A percentile compares a stretch with the other conserved stretches of the same genome.
Conservation (phyloP, 1,140 invertebrate species). For the Drosophila miranda region DNA sequence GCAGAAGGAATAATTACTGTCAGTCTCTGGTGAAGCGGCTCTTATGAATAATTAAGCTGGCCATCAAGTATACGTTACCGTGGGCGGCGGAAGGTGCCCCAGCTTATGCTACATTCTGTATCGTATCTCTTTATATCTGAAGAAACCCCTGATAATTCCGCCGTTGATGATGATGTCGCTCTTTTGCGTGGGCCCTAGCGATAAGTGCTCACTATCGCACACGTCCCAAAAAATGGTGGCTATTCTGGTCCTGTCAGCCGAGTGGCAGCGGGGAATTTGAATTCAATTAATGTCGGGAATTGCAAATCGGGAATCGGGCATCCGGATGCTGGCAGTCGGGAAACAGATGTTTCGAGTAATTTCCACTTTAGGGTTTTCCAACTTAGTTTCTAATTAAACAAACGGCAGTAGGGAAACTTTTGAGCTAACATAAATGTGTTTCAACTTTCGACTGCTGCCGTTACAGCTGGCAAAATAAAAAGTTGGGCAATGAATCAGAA, state of each 20-base stretch:
- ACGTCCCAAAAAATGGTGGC: slow-evolving; percentile 22
- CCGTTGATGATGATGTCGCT: no score
- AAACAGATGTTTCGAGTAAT: slow-evolving; percentile 40
- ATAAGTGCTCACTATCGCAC: slow-evolving; percentile 24
- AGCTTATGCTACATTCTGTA: slow-evolving; percentile 26
- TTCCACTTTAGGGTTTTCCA: slow-evolving; percentile 16
- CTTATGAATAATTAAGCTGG: slow-evolving; percentile 35
- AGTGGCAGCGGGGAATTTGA: slow-evolving; percentile 3
- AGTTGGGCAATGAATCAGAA: slow-evolving; percentile 9
- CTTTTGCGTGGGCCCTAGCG: background rate
- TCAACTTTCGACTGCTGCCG: slow-evolving; percentile 20
- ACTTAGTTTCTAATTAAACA: slow-evolving; percentile 47
- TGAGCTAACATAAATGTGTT: slow-evolving; percentile 18
- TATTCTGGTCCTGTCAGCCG: slow-evolving; percentile 9
- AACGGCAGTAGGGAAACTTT: slow-evolving; percentile 9
- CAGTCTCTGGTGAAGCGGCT: slow-evolving; percentile 3
- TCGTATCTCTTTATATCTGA: slow-evolving; percentile 16
- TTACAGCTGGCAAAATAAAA: background rate
- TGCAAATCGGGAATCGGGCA: background rate
- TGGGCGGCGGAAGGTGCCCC: slow-evolving; percentile 18
- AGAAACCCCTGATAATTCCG: background rate
- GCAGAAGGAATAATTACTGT: slow-evolving; percentile 34
- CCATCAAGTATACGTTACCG: slow-evolving; percentile 22
- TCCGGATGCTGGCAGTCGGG: slow-evolving; percentile 5
- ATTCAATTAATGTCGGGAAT: slow-evolving; percentile 28